Base-by-base conservation (phyloP, 2,113 vertebrate species). In the Oreochromis niloticus region DNA sequence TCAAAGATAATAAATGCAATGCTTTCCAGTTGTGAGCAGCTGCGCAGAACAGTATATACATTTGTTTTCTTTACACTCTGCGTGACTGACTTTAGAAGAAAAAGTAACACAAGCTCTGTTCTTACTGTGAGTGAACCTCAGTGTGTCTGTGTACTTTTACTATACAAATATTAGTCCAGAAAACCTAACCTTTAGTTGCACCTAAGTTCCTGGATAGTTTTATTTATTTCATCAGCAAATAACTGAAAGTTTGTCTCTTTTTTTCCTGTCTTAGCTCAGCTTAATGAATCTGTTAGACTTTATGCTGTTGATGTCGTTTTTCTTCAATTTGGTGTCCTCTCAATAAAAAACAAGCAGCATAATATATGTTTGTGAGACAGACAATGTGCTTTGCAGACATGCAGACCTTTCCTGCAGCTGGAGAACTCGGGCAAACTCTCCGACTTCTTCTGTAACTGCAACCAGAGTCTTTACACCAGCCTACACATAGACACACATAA, bases 361-460 rank as follows among this genome's bases (percentile, higher is more conserved):
- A 71, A 71, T 24, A 73, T 73, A 46, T 73, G 68, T 73, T 73
- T 27, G 41, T 27, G 68, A 46, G 22, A 78, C 71, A 19, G 71
- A 73, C 22, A 17, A 46, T 48, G 41, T 48, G 43, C 41, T 48
- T 48, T 75, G 16, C 46, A 34, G 55, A 55, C n/a, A 13, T 41
- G 91, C 93, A 54, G 55, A 97, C 95, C 92, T 89, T 86, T 95
- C 93, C 79, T 94, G 93, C 56, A 97, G 91, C 78, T 92, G 92
- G 54, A 91, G 83, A 61, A 95, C 91, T 90, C 89, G 87, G 84
- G 88, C 83, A 91, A 96, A 96, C 89, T 96, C 94, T 85, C 84
- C 89, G 61, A 89, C 92, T 89, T 95, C 95, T 87, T 96, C 95
- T 54, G 90, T 95, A 43, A 95, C 41, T 4, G 94, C 95, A 87